Evolutionary conservation across 2,113 vertebrate species (phyloP), one percentile per base, ranked within the genome.

Genomic region (Himantopus leucocephalus): DNA sequence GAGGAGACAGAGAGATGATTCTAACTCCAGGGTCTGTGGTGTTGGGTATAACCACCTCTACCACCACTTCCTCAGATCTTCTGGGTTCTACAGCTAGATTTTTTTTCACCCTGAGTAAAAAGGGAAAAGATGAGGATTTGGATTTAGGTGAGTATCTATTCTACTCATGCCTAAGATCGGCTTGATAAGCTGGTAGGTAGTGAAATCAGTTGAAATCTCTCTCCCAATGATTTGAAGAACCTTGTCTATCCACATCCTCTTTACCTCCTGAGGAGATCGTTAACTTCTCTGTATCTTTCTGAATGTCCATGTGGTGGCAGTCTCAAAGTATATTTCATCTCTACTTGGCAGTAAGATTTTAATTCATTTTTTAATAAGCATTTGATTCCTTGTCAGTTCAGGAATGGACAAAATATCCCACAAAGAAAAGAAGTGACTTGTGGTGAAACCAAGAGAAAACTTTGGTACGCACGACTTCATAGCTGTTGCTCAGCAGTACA

Each of bases 281-380:
- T 78, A 63, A 39, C 1, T 1, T 88, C 48, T 92, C 56, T 76
- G 53, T 90, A 10, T 82, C 59, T 78, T 95, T 91, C 66, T 91
- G 35, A 56, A 15, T 62, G 53, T 70, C 84, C 70, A 73, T 87
- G 29, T 64, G 77, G 66, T 92, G 86, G 70, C 80, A 92, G 43
- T 82, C 60, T 89, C 86, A 96, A 94, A 79, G 53, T 94, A 41
- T 68, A 60, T 82, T 94, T 94, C 22, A 19, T 68, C 43, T 89
- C 56, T 30, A 41, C 27, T 72, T 92, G 15, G 14, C 14, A 87
- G 41, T 37, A 90, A 88, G 35, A 74, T 52, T 80, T 74, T 56
- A 89, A 72, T 85, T 87, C 8, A 13, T 71, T 68, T 59, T 70
- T 74, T 52, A 85, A 81, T 81, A 56, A 52, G 24, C 6, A n/a